Conservation (phyloP, 2,888 invertebrate species). For the Oscheius myriophilus region DNA sequence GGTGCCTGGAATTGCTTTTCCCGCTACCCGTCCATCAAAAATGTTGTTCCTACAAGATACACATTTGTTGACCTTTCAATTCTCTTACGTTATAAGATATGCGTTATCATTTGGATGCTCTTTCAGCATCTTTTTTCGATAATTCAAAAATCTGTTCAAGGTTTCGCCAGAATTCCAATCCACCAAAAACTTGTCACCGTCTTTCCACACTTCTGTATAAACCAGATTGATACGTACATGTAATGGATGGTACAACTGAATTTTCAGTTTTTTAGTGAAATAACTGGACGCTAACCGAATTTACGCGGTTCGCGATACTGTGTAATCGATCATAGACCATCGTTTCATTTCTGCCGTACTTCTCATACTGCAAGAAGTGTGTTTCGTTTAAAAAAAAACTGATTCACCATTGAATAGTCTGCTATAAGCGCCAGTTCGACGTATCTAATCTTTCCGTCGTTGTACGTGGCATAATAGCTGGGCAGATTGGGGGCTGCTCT, state of each 20-base stretch:
- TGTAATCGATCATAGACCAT: conserved; percentile 86
- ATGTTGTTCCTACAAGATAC: not conserved
- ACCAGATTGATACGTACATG: conserved; percentile 95
- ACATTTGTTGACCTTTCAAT: not conserved
- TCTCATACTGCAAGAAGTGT: conserved; percentile 78
- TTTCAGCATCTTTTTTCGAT: conserved; percentile 82
- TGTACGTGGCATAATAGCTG: conserved; percentile 60
- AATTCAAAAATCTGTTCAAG: conserved; percentile 88
- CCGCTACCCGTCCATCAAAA: conserved; percentile 79
- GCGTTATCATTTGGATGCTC: conserved; percentile 94
- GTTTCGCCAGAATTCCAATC: conserved; percentile 87
- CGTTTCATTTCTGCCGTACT: conserved; percentile 80
- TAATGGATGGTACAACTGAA: conserved; percentile 88
- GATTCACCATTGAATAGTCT: conserved; percentile 67
- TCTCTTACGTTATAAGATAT: conserved; percentile 84
- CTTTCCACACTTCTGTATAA: conserved; percentile 94
- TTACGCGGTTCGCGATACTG: conserved; percentile 93
- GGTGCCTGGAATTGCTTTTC: conserved; percentile 87
- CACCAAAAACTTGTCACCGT: conserved; percentile 84
- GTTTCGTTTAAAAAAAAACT: too few relatives aligned
- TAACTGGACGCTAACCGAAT: conserved; percentile 80
- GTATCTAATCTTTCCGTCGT: conserved; percentile 59
- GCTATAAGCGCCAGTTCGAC: conserved; percentile 68
- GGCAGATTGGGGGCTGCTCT: conserved; percentile 25
- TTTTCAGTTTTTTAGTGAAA: not conserved